Conservation (phyloP, 2,113 vertebrate species). For the Cacatua alba region DNA sequence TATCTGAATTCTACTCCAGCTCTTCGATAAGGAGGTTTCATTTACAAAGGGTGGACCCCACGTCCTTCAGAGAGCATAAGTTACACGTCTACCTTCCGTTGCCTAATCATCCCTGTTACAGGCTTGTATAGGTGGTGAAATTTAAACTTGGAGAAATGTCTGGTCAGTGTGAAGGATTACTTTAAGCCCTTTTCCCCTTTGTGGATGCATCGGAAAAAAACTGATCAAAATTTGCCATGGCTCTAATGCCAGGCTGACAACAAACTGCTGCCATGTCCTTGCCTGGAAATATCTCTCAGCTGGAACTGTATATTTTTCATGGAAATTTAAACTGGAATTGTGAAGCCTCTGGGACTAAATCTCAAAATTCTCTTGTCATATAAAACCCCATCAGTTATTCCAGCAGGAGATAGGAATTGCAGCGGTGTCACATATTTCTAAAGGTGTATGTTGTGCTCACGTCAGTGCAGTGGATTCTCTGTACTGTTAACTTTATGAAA, state of each 20-base stretch:
- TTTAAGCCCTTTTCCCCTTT: background rate
- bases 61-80: background rate
- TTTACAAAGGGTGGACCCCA: background rate
- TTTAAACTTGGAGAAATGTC: background rate
- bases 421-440: background rate
- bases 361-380: background rate
- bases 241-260: background rate
- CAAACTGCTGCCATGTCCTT: background rate
- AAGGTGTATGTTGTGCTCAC: background rate
- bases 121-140: background rate
- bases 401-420: slow-evolving; percentile 36
- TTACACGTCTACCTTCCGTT: background rate
- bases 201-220: background rate
- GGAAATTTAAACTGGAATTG: background rate
- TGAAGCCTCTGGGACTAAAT: background rate
- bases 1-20: background rate
- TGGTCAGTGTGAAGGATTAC: background rate
- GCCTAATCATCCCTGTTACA: background rate
- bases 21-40: background rate
- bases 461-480: background rate
- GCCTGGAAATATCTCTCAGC: background rate
- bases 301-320: background rate
- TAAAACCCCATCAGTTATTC: background rate
- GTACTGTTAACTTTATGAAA: background rate
- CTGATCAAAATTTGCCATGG: background rate